Conservation (phyloP, 2,113 vertebrate species). For the Pelecanus crispus region DNA sequence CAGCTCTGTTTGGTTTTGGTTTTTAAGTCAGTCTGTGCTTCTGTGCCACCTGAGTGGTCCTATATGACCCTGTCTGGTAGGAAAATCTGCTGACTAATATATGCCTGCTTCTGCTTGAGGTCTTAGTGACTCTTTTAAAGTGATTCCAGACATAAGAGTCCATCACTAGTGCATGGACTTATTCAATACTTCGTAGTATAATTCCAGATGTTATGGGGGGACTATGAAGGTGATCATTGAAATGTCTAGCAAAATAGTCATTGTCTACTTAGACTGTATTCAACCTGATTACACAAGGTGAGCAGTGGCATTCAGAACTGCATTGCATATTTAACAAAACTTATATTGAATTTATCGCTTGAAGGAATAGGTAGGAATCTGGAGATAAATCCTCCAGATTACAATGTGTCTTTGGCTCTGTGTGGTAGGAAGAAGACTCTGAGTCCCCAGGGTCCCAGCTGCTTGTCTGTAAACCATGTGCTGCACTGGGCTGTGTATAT, state of each 20-base stretch:
- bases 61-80: neutral
- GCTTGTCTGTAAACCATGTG: neutral
- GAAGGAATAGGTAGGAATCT: neutral
- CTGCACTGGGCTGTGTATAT: neutral
- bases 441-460: neutral
- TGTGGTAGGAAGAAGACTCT: neutral
- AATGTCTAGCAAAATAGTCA: neutral
- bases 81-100: neutral
- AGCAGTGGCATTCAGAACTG: neutral
- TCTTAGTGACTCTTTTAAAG: neutral
- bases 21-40: neutral
- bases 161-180: neutral
- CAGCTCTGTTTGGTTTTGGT: neutral
- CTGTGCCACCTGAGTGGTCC: neutral
- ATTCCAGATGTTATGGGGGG: neutral
- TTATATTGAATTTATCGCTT: neutral
- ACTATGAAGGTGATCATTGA: neutral
- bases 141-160: neutral
- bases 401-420: neutral
- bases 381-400: neutral
- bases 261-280: neutral
- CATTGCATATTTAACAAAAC: neutral
- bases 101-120: neutral
- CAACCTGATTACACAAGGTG: neutral
- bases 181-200: rapidly evolving